Conservation (phyloP, 2,797 vertebrate genomes). For the Tympanoctomys barrerae region DNA sequence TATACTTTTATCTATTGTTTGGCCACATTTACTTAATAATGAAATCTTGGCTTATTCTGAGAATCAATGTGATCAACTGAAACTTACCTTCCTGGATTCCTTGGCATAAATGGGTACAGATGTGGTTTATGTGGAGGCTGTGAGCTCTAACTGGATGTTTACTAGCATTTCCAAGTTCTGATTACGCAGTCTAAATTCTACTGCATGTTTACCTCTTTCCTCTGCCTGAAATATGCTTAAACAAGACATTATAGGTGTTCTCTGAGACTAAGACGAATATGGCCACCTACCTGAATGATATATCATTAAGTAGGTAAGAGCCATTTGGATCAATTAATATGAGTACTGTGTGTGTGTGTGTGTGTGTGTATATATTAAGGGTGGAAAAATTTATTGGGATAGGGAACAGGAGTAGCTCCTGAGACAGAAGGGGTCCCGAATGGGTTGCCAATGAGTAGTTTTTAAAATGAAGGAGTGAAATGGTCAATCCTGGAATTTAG, state of each 20-base stretch:
- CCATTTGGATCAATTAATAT: not conserved
- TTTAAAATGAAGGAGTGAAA: not conserved
- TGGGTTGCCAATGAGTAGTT: not conserved
- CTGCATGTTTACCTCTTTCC: accelerated
- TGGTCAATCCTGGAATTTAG: not conserved
- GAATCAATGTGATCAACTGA: not conserved
- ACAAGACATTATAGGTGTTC: not conserved
- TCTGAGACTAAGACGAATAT: not conserved
- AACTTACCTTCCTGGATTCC: not conserved
- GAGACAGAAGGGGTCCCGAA: too few species aligned
- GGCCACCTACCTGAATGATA: not conserved
- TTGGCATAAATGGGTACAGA: not conserved
- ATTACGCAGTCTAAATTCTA: not conserved
- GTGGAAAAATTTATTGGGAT: not conserved
- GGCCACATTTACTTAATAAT: not conserved
- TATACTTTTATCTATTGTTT: not conserved
- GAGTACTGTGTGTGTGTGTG: too few species aligned
- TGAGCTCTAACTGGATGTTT: not conserved
- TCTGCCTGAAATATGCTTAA: not conserved
- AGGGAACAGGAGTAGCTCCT: too few species aligned
- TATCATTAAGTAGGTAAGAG: not conserved
- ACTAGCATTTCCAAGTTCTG: not conserved
- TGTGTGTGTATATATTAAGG: too few species aligned
- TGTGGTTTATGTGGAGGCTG: not conserved
- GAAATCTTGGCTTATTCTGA: not conserved